Evolutionary conservation across 2,797 vertebrate genomes (phyloP).

Genomic region (Lepilemur septentrionalis): DNA sequence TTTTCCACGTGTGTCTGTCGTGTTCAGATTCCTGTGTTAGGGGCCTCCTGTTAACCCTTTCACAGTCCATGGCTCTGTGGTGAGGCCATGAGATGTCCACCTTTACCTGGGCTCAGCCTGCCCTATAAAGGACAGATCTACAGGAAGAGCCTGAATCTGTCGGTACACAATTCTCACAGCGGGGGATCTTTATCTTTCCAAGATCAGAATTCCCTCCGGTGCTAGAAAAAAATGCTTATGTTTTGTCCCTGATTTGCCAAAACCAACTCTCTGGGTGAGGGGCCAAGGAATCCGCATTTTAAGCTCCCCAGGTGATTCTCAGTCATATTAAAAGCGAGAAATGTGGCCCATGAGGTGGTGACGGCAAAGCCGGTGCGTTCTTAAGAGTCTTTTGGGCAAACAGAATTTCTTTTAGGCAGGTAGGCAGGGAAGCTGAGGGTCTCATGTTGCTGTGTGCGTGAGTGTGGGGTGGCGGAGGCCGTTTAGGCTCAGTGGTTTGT

Average conservation of each 20-base stretch:
- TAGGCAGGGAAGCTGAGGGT: neutral
- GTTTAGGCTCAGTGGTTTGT: neutral
- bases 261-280: neutral
- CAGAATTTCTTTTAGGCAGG: neutral
- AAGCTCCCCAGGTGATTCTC: neutral
- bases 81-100: neutral
- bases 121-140: neutral
- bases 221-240: neutral
- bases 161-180: neutral
- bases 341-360: neutral
- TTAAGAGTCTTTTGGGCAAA: neutral
- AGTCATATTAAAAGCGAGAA: neutral
- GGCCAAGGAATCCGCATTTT: neutral
- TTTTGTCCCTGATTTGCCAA: neutral
- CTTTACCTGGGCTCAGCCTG: neutral
- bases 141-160: neutral
- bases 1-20: accelerated
- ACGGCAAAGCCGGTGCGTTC: neutral
- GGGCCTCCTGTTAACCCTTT: neutral
- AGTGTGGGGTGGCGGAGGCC: neutral
- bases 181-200: too few species aligned
- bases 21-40: neutral
- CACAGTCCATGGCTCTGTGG: neutral
- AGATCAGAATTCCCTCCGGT: neutral
- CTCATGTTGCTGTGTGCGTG: neutral